Base-by-base conservation (phyloP, 1,140 invertebrate species). In the Drusus annulatus region DNA sequence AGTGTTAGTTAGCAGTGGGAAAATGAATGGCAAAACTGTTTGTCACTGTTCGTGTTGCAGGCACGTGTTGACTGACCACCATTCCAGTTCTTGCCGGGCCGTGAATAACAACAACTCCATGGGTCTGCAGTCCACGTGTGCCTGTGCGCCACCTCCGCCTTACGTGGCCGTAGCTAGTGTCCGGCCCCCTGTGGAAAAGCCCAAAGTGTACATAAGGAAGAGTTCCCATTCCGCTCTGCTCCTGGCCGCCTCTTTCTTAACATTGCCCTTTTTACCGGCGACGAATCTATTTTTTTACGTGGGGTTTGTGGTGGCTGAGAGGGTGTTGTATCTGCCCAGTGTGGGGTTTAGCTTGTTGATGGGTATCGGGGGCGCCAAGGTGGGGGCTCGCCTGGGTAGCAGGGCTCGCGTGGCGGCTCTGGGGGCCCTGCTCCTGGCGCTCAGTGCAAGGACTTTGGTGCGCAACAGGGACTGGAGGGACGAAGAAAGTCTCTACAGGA, bases 231-330 rank as follows among this genome's bases (percentile, higher is more conserved):
- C 90, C 80, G 86, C 91, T 71, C 84, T 93, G 81, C 84, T 93
- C 19, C 86, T 95, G 85, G 92, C 93, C 31, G 86, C 97, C 81
- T 93, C 94, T 77, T 93, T 98, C 85, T 91, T 98, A 85, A 93
- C 95, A 60, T 88, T 99, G 77, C 96, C 98, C 51, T 99, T 98
- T 88, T 90, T 99, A 81, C 98, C 98, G 54, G 97, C 98, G 15
- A 95, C 95, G 77, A 99, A 99, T 91, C 88, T 94, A 71, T 94
- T 98, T 87, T 98, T 99, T 90, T 98, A 98, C 85, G 98, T 99
- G 76, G 98, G 98, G 7, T 99, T 99, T 87, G 97, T 99, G 25
- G 95, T 99, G 8, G 98, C 98, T 50, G 98, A 99, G 89, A 91
- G 98, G 81, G 95, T 99, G 71, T 91, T 99, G 21, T 99, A 99